These are phyloP conservation scores for Gambusia affinis DNA, from an alignment of 2,113 vertebrate species.

Conservation along the genomic window DNA sequence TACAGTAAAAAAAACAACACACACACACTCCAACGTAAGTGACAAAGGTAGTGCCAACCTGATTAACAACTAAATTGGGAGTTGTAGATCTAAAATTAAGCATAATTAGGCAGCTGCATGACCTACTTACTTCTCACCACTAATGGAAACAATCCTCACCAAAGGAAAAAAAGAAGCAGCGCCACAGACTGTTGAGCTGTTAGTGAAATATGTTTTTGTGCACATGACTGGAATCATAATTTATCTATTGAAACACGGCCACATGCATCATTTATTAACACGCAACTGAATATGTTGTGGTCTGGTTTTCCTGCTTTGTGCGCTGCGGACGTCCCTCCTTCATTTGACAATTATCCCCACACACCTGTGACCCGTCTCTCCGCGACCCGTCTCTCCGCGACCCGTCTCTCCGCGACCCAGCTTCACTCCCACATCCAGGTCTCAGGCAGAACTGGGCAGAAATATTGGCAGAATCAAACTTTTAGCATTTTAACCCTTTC, in stretches of 20 bases:
- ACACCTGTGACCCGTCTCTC: neutral
- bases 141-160: conserved; percentile 22
- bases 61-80: conserved; percentile 51
- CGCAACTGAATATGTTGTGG: neutral
- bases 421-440: neutral
- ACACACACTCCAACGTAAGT: neutral
- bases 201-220: neutral
- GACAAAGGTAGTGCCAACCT: conserved; percentile 33
- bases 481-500: neutral
- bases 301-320: neutral
- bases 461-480: neutral
- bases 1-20: neutral
- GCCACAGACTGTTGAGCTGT: neutral
- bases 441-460: neutral
- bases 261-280: neutral
- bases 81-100: conserved; percentile 54
- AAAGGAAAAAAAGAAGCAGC: conserved; percentile 1
- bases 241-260: neutral
- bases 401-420: neutral
- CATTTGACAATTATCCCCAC: neutral
- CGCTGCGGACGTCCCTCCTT: neutral
- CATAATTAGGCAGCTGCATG: conserved; percentile 50
- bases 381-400: neutral
- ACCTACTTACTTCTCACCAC: conserved; percentile 40
- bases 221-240: neutral